phyloP scores from a whole-genome alignment of 2,888 invertebrate species.

The Augiades crinisus region DNA sequence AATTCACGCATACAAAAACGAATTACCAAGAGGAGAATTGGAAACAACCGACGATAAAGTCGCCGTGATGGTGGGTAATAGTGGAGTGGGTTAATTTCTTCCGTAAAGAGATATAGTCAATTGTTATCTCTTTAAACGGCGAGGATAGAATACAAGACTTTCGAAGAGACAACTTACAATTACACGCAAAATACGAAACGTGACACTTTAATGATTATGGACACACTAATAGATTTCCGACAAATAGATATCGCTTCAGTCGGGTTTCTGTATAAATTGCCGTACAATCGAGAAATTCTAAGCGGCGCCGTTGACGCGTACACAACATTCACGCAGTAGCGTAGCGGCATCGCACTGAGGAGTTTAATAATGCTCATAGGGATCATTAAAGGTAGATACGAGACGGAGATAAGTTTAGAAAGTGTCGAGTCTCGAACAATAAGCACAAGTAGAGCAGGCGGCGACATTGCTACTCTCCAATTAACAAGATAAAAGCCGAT shows the following conservation, averaged over 20 bases:
- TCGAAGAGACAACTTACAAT: slow-evolving; percentile 23
- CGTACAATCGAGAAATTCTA: slow-evolving; percentile 4
- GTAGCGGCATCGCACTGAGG: slow-evolving; percentile 29
- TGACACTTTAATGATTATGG: slow-evolving; percentile 19
- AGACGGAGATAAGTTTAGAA: slow-evolving; percentile 64
- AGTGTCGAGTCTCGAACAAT: slow-evolving; percentile 70
- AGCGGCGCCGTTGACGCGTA: slow-evolving; percentile 3
- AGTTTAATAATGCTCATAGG: slow-evolving; percentile 43
- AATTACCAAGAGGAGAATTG: slow-evolving; percentile 26
- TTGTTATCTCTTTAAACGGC: slow-evolving; percentile 21
- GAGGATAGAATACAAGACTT: slow-evolving; percentile 20
- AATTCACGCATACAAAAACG: slow-evolving; percentile 36
- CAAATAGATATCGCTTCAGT: slow-evolving; percentile 21
- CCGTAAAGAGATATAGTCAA: slow-evolving; percentile 26
- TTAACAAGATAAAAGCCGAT: slow-evolving; percentile 55
- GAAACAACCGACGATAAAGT: slow-evolving; percentile 29
- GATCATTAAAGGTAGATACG: slow-evolving; percentile 59
- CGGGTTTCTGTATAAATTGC: slow-evolving; percentile 11
- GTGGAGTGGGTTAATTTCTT: slow-evolving; percentile 32
- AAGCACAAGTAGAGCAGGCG: slow-evolving; percentile 55
- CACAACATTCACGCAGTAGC: slow-evolving; percentile 27
- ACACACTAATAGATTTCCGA: slow-evolving; percentile 22
- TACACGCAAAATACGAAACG: slow-evolving; percentile 23
- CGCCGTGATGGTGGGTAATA: slow-evolving; percentile 23
- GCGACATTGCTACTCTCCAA: slow-evolving; percentile 55